These are phyloP conservation scores for Leptoteleia sp. DNA, from an alignment of 1,140 invertebrate genomes.

Conservation along the genomic window DNA sequence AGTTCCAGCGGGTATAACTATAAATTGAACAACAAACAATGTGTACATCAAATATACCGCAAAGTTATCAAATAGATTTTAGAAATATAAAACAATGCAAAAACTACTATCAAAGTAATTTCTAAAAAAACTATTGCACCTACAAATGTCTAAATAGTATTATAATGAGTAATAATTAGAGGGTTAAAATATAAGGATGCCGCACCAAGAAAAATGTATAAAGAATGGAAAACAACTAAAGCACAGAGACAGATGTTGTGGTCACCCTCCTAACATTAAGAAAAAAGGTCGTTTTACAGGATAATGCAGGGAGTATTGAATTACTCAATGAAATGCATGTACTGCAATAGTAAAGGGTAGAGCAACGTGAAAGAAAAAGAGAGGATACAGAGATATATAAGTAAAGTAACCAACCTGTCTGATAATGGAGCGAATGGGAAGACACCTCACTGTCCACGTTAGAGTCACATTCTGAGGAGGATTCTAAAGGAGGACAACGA, in stretches of 20 bases:
- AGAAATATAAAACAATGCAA: too few species aligned
- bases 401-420: conserved; percentile 85
- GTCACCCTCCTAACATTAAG: conserved; percentile 14
- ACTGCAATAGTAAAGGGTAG: background rate
- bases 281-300: background rate
- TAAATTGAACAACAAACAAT: conserved; percentile 68
- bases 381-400: conserved; percentile 72
- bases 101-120: background rate
- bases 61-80: too few species aligned
- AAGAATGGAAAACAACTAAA: conserved; percentile 27
- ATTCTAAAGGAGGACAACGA: conserved; percentile 84
- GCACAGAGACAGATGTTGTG: conserved; percentile 17
- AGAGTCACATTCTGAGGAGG: conserved; percentile 88
- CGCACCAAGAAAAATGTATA: conserved; percentile 74
- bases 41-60: too few species aligned
- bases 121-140: background rate
- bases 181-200: conserved; percentile 69
- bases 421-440: conserved; percentile 89
- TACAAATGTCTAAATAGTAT: background rate
- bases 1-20: conserved; percentile 91
- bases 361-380: conserved; percentile 41
- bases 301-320: background rate
- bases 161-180: background rate
- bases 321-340: background rate
- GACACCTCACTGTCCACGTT: conserved; percentile 89